Percentiles rank a stretch among this genome's conserved stretches.
Conservation (phyloP, 2,113 vertebrate species). For the Colaptes auratus region DNA sequence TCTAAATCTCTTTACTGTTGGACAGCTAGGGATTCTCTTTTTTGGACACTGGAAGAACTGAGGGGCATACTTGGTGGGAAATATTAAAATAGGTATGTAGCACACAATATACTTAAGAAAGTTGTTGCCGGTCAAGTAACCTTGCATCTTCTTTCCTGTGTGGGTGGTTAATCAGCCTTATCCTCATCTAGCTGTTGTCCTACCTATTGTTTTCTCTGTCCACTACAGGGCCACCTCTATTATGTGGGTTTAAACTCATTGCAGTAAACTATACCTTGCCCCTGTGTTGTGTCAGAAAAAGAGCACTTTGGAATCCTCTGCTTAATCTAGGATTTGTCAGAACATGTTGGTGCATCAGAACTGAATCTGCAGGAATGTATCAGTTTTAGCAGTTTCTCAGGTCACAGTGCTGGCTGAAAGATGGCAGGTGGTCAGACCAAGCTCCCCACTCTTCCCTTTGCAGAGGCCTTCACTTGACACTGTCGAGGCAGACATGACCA, state of each 20-base stretch:
- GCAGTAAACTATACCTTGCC: neutral
- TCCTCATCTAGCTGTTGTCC: neutral
- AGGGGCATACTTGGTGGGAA: neutral
- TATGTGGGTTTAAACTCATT: neutral
- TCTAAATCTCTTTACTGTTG: neutral
- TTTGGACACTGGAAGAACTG: neutral
- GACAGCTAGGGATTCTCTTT: neutral
- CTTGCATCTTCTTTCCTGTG: neutral
- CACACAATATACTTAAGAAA: neutral
- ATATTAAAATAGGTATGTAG: neutral
- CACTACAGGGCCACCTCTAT: neutral
- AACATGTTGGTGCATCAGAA: neutral
- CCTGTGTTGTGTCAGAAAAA: neutral
- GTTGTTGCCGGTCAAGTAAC: neutral
- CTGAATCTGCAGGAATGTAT: constrained; percentile 5
- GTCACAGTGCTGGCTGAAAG: neutral
- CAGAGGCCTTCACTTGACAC: neutral
- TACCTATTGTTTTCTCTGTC: neutral
- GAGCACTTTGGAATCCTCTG: constrained; percentile 24
- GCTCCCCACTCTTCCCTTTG: neutral
- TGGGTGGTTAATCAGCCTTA: neutral
- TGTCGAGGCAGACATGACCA: neutral
- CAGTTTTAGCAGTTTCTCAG: neutral
- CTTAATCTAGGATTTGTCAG: constrained; percentile 29
- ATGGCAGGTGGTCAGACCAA: neutral